A percentile compares a stretch with the other conserved stretches of the same genome.
phyloP scores from a whole-genome alignment of 2,113 vertebrate genomes.

The Dromiciops gliroides region DNA sequence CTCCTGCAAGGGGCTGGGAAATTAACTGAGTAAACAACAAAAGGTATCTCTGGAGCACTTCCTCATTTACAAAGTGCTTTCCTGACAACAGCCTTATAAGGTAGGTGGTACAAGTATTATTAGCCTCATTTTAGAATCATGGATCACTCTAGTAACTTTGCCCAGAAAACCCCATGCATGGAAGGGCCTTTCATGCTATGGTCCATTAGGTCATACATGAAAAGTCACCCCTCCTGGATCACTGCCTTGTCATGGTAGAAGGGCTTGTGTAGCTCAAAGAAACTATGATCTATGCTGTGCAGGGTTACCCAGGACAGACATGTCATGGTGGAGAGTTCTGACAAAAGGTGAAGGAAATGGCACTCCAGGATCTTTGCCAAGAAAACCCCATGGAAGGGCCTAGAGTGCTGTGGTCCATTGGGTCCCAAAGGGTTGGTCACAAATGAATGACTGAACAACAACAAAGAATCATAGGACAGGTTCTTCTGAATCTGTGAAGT shows the following conservation, averaged over 20 bases:
- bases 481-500: neutral
- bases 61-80: neutral
- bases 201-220: neutral
- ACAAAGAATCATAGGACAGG: neutral
- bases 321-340: neutral
- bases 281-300: neutral
- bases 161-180: neutral
- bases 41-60: neutral
- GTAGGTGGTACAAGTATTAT: neutral
- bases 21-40: neutral
- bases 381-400: neutral
- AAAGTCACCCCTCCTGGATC: neutral
- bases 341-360: neutral
- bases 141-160: neutral
- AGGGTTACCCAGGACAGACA: neutral
- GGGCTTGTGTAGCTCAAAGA: neutral
- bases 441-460: neutral
- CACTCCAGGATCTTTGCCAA: neutral
- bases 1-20: neutral
- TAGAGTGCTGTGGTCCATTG: neutral
- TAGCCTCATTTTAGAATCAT: neutral
- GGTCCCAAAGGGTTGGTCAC: neutral
- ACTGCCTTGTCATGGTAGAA: neutral
- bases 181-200: neutral
- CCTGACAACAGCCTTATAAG: neutral